Evolutionary conservation across 2,113 vertebrate species (phyloP), one percentile per base, ranked within the genome.

Genomic region (Forbesichthys papilliferus): DNA sequence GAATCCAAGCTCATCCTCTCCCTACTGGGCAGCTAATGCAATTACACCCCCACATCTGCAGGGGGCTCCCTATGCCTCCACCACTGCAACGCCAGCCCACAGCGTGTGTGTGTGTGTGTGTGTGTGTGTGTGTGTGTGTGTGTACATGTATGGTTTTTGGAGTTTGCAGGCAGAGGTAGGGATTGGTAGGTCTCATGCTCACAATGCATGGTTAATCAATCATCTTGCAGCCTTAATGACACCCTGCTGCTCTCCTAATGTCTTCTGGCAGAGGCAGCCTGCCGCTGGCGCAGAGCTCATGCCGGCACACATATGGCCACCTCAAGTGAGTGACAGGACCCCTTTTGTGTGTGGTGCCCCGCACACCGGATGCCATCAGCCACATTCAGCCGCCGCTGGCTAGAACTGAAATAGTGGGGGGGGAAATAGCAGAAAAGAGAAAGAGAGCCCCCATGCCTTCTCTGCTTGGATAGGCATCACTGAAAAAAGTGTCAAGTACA

Each of bases 271-370:
- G 89, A 84, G 90, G 83, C 80, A 54, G 77, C 82, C 77, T 46
- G 89, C 89, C 85, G 86, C 87, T 88, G 91, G 92, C 90, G 75
- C 70, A 13, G 86, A 87, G 83, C 90, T 92, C 91, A 90, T 65
- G 91, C 91, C 84, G 91, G 85, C 91, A 88, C 91, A 89, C 93
- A 93, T 93, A 93, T 93, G 93, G 93, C 78, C 73, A 77, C 87
- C 80, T 86, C 77, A 47, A 80, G 81, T 93, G 92, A 93, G 71
- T 93, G 93, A 93, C 93, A 92, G 93, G 89, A 88, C 90, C 90
- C 87, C 90, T 90, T 88, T 89, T 80, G 80, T 73, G 79, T 69
- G 82, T 48, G 85, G 77, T 80, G 81, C 89, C 88, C 88, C 27
- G 86, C 86, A 66, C 86, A 61, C 84, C 59, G 83, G 85, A 91